Evolutionary conservation across 2,888 invertebrate species (phyloP).

Genomic region (Lissocephala sabroskyi): DNA sequence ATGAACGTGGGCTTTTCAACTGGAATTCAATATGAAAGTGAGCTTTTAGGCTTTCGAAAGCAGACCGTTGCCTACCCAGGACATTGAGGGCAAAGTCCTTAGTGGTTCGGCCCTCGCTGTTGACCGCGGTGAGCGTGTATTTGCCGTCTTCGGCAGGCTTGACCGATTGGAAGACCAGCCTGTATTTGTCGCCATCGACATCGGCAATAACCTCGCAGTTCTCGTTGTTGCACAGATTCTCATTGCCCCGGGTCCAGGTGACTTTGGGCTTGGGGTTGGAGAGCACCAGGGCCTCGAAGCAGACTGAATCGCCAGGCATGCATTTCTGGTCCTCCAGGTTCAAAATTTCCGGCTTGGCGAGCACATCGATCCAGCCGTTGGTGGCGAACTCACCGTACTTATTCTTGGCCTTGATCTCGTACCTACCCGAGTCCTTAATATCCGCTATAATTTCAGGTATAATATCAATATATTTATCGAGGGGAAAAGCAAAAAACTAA

Average conservation of each 20-base stretch:
- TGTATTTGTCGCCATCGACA: constrained; percentile 72
- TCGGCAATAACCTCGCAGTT: constrained; percentile 73
- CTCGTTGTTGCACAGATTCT: constrained; percentile 71
- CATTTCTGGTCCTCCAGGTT: constrained; percentile 82
- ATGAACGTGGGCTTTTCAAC: constrained; percentile 85
- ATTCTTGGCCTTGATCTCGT: constrained; percentile 85
- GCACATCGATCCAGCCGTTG: constrained; percentile 83
- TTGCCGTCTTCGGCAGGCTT: constrained; percentile 82
- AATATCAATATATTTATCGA: too few relatives aligned
- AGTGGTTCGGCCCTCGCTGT: constrained; percentile 82
- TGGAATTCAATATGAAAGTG: constrained; percentile 58
- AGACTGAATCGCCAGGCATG: constrained; percentile 84
- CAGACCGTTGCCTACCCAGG: constrained; percentile 75
- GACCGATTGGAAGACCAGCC: constrained; percentile 81
- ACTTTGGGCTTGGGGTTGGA: constrained; percentile 93
- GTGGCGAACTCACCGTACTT: constrained; percentile 84
- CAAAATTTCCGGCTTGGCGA: constrained; percentile 85
- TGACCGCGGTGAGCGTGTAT: constrained; percentile 85
- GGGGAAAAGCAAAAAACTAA: too few relatives aligned
- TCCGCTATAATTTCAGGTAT: too few relatives aligned
- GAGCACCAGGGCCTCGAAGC: constrained; percentile 85
- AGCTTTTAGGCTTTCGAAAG: background rate
- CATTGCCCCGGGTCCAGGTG: constrained; percentile 78
- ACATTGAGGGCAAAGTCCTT: constrained; percentile 81
- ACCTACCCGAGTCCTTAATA: constrained; percentile 86